These are phyloP conservation scores for Sthenelais limicola DNA, from an alignment of 2,888 invertebrate genomes.

Conservation along the genomic window DNA sequence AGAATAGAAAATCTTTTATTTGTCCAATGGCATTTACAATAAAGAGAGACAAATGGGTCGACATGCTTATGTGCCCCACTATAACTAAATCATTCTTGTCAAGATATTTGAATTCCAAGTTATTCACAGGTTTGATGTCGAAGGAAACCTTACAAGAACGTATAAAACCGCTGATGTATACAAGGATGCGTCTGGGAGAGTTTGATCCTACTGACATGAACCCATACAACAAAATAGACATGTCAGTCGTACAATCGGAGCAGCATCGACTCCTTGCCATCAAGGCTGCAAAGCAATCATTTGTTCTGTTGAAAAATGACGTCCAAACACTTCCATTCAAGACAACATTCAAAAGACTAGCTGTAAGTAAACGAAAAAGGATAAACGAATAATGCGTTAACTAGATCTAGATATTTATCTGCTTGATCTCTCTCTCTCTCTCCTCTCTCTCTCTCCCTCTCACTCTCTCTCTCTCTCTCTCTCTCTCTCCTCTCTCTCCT, in stretches of 20 bases:
- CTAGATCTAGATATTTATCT: no score
- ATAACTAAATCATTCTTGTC: no score
- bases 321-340: slow-evolving; percentile 50
- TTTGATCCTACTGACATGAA: slow-evolving; percentile 61
- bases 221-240: slow-evolving; percentile 57
- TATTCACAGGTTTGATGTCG: slow-evolving; percentile 33
- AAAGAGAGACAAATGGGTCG: no score
- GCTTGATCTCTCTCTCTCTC: no score
- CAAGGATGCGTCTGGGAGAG: slow-evolving; percentile 54
- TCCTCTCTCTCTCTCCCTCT: no score
- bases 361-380: slow-evolving; percentile 48
- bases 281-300: slow-evolving; percentile 57
- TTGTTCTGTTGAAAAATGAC: slow-evolving; percentile 61
- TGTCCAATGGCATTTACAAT: no score
- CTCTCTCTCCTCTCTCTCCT: no score
- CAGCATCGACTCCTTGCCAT: slow-evolving; percentile 56
- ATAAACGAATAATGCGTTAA: background rate
- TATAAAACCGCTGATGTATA: slow-evolving; percentile 53
- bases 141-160: slow-evolving; percentile 46
- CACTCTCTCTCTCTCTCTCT: no score
- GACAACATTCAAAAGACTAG: slow-evolving; percentile 46
- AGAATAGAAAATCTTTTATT: no score
- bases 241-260: slow-evolving; percentile 53
- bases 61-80: no score
- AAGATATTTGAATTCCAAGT: no score